Percentiles rank a stretch among this genome's conserved stretches.
Conservation (phyloP, 2,113 vertebrate genomes). For the Echinops telfairi region DNA sequence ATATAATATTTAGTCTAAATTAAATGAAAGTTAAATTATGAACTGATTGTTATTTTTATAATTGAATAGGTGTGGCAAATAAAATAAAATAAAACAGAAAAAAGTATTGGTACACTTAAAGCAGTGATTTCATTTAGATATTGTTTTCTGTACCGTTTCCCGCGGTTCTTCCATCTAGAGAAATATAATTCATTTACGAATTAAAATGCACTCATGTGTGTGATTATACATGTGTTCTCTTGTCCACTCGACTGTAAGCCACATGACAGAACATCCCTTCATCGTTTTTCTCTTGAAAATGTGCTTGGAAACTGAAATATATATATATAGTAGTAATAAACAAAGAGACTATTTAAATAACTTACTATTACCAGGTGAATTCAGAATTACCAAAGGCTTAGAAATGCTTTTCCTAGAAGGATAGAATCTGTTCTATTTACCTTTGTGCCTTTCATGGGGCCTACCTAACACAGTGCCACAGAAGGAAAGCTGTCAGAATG, state of each 20-base stretch:
- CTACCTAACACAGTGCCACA: background rate
- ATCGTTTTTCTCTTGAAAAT: background rate
- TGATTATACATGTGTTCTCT: background rate
- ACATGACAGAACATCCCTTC: background rate
- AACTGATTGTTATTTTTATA: background rate
- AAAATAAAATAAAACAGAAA: background rate
- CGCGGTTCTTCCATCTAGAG: background rate
- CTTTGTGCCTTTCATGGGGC: background rate
- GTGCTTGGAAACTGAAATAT: background rate
- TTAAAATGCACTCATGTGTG: background rate
- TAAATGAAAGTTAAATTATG: background rate
- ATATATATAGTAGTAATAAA: slow-evolving; percentile 16
- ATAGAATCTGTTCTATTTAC: background rate
- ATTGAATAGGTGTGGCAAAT: background rate
- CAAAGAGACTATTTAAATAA: slow-evolving; percentile 19
- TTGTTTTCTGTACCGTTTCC: background rate
- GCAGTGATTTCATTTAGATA: background rate
- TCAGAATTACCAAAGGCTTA: slow-evolving; percentile 4
- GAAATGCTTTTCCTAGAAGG: background rate
- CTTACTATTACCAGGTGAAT: background rate
- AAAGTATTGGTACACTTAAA: background rate
- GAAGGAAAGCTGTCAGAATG: too few relatives aligned
- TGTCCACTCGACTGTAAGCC: background rate
- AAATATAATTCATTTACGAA: slow-evolving; percentile 32
- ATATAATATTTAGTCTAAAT: background rate